Conservation (phyloP, 2,113 vertebrate species). For the Nothoprocta perdicaria region DNA sequence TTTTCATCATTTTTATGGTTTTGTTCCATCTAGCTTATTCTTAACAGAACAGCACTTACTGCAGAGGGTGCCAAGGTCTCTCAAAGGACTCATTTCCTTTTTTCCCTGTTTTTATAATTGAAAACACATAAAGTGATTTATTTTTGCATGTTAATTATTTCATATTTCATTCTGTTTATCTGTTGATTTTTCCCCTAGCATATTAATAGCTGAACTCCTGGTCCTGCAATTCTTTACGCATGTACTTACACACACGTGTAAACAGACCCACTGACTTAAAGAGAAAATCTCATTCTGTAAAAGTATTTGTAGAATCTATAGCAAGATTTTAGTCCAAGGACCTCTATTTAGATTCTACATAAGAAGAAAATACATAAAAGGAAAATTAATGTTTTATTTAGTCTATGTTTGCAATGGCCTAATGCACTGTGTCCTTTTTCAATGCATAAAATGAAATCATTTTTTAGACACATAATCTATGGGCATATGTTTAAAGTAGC, state of each 20-base stretch:
- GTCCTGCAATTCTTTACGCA: fast-evolving
- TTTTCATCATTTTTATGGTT: neutral
- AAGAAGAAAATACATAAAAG: neutral
- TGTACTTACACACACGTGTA: neutral
- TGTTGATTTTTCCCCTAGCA: fast-evolving
- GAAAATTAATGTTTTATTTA: neutral
- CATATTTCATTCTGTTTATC: neutral
- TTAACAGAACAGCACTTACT: neutral
- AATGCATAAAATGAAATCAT: neutral
- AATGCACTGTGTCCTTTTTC: neutral
- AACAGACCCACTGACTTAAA: neutral
- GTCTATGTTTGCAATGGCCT: neutral
- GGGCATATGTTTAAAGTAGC: neutral
- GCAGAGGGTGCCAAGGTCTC: neutral
- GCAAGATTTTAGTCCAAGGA: neutral
- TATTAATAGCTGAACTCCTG: neutral
- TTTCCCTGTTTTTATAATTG: neutral
- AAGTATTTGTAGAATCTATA: neutral
- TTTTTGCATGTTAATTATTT: neutral
- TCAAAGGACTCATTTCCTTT: neutral
- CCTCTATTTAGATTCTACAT: neutral
- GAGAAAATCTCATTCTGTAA: neutral
- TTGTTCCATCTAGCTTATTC: neutral
- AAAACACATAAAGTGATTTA: neutral
- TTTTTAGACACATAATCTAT: neutral